Base-by-base conservation (phyloP, 2,888 invertebrate genomes). In the Cetonia aurata region DNA sequence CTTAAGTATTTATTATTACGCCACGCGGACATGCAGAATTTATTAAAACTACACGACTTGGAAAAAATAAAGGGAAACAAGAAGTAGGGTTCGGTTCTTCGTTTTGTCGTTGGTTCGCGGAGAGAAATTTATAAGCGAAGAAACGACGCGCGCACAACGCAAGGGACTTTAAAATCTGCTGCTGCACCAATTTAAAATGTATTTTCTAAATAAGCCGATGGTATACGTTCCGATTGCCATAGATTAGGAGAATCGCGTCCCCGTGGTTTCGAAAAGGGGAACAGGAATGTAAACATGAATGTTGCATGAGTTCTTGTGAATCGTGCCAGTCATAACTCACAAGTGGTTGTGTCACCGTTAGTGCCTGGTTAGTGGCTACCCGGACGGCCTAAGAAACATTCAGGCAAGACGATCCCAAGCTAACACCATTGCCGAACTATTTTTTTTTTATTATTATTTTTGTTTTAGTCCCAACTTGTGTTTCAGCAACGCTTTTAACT, bases 211-310 rank as follows among this genome's bases (percentile, higher is more conserved):
- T 73, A 74, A 71, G 74, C 73, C 69, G 69, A 71, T 70, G 74
- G 70, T 69, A 60, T 57, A 71, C 67, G 71, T 71, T 71, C 60
- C 72, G 72, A 70, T 72, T 73, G 71, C 70, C 71, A 73, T 76
- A 75, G 77, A 76, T 77, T 77, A 77, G 75, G 73, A 75, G 69
- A 73, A 72, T 74, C 72, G 75, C 71, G 72, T 68, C 73, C 25
- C 25, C 72, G 73, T 73, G 71, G 74, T 72, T 74, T 75, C 74
- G 72, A 75, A 73, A 60, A 72, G 67, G 62, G 67, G 72, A 74
- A 67, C 73, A 75, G 70, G 73, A 72, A 75, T 75, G 74, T 75
- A 76, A 77, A 76, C 76, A 75, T 76, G 76, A 77, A 77, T 77
- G 75, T 76, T 76, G 73, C 75, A 77, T 77, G 75, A 75, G 76